A percentile compares a stretch with the other conserved stretches of the same genome.
Evolutionary conservation across 1,140 invertebrate species (phyloP).

Genomic region (Macrotrachela quadricornifera): DNA sequence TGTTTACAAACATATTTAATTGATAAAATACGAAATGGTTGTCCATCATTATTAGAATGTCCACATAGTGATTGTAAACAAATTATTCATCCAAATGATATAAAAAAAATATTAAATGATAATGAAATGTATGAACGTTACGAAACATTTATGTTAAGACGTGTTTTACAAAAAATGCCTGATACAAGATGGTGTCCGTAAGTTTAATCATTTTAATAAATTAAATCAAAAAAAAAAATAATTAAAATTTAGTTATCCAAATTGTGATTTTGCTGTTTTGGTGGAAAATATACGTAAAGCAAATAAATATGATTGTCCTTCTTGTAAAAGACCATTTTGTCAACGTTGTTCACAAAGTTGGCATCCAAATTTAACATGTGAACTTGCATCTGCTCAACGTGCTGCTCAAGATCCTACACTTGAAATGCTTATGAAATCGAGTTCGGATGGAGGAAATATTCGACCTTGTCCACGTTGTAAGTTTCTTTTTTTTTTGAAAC

Average conservation of each 20-base stretch:
- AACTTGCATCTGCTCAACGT: slow-evolving; percentile 43
- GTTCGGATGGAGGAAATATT: too few relatives aligned
- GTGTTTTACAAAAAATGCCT: slow-evolving; percentile 71
- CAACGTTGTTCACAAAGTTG: slow-evolving; percentile 90
- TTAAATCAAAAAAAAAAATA: slow-evolving; percentile 73
- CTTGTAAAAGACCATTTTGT: slow-evolving; percentile 78
- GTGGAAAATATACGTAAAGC: too few relatives aligned
- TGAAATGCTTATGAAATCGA: too few relatives aligned
- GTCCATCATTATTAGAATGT: background rate
- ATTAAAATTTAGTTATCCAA: slow-evolving; percentile 16
- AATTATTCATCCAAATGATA: background rate
- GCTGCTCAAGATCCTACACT: too few relatives aligned
- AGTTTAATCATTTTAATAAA: slow-evolving; percentile 79
- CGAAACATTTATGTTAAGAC: slow-evolving; percentile 78
- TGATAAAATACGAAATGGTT: too few relatives aligned
- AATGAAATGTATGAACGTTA: slow-evolving; percentile 53
- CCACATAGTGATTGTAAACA: background rate
- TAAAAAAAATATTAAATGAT: background rate
- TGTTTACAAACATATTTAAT: too few relatives aligned
- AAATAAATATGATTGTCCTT: slow-evolving; percentile 72
- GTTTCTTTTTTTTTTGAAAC: too few relatives aligned
- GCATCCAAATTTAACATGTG: slow-evolving; percentile 91
- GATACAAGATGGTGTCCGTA: slow-evolving; percentile 79
- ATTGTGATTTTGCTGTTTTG: too few relatives aligned
- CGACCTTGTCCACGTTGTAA: too few relatives aligned